Evolutionary conservation across 2,113 vertebrate species (phyloP).

Genomic region (Sialia sialis): DNA sequence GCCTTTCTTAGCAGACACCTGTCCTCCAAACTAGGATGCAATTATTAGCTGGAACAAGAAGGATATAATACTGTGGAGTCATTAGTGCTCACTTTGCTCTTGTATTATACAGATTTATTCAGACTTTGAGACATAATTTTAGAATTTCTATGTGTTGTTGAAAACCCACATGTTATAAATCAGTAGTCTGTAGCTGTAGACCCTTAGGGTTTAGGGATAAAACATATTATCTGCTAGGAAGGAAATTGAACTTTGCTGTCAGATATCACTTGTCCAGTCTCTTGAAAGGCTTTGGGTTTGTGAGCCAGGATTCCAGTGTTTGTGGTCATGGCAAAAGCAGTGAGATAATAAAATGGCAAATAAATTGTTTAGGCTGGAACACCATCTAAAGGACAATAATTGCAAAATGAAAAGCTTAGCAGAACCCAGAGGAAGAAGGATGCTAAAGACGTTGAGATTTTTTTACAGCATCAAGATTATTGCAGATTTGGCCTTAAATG

Average conservation of each 20-base stretch:
- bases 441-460: background rate
- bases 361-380: background rate
- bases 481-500: background rate
- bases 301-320: background rate
- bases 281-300: background rate
- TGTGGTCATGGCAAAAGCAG: background rate
- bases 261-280: background rate
- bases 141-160: background rate
- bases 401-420: background rate
- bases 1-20: too few relatives aligned
- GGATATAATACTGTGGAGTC: background rate
- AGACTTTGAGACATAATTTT: background rate
- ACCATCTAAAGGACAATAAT: background rate
- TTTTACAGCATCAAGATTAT: background rate
- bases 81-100: background rate
- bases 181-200: background rate
- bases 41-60: background rate
- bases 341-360: background rate
- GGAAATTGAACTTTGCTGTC: background rate
- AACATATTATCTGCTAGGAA: background rate
- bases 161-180: background rate
- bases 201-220: background rate
- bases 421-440: background rate
- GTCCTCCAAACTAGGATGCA: too few relatives aligned
- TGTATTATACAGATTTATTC: background rate